Evolutionary conservation across 2,888 invertebrate genomes (phyloP), one percentile per base, ranked within the genome.

Genomic region (Atethmia centrago): DNA sequence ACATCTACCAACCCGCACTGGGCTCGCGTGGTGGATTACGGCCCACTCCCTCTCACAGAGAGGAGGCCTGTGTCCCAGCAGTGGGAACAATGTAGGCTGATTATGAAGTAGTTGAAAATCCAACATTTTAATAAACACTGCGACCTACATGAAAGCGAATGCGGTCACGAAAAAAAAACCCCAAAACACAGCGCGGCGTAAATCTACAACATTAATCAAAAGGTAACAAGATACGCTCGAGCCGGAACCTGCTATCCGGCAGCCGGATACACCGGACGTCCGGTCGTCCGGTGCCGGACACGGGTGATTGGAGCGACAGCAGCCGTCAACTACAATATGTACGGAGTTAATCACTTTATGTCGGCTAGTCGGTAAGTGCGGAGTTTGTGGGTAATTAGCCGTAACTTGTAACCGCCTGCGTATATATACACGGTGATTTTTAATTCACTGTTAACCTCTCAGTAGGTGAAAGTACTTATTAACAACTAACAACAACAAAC

Each of bases 211-310:
- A 79, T 85, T 73, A 83, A 84, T 79, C 81, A 63, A 36, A 64
- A 51, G n/a, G 61, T 79, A 73, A 69, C 65, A 70, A 83, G 66
- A 76, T 81, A 74, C 67, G 65, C 47, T 56, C 3, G 40, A 21
- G 4, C 70, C 78, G 83, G 75, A 73, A 53, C 51, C 55, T 56
- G 51, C 31, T 72, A 42, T 72, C 85, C 85, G 85, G 67, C 55
- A 47, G 53, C 77, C 84, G 85, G 85, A 85, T 70, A 74, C 71
- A 59, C 56, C 81, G 85, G 84, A 78, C 45, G 36, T 85, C 84
- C 85, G 84, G 69, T 21, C 76, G 71, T 74, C 80, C 74, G 65
- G 68, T 3, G 14, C 82, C 83, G 85, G 85, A 82, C 49, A 79
- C 69, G 21, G 70, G 63, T 79, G 85, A 80, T 83, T 76, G 74